Evolutionary conservation across 2,797 vertebrate species (phyloP), one percentile per base, ranked within the genome.

Genomic region (Gymnodraco acuticeps): DNA sequence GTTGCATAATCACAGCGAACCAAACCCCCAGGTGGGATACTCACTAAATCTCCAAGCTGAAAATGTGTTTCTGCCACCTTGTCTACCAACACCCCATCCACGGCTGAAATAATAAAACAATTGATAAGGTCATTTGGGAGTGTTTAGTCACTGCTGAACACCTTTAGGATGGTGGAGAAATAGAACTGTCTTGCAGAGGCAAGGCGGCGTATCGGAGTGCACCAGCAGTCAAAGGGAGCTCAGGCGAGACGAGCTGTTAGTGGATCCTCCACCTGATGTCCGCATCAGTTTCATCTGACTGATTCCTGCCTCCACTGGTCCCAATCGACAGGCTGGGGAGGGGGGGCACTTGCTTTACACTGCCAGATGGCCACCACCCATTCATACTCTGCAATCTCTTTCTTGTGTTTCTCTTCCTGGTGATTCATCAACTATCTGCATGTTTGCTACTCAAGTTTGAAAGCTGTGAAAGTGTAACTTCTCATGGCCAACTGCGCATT

Each of bases 241-340:
- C 83, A 93, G 82, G 87, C 87, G 92, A 94, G 92, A 91, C 94
- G 78, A 79, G 86, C 89, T 92, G 90, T 94, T 93, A 94, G 90
- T 92, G 92, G 91, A 92, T 93, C 89, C 88, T 93, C 87, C 92
- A 94, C 90, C 94, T 93, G 94, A 95, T 95, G 91, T 92, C 87
- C 92, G 52, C 92, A 93, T 96, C 94, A 91, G 93, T 95, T 93
- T 89, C 91, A 87, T 91, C 80, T 90, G 91, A 94, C 85, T 92
- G 94, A 88, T 83, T 92, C 81, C 90, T 91, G 92, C 90, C 92
- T 94, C 72, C 77, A 62, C 78, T 53, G 84, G 79, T 90, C 89
- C 90, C 87, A 80, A 84, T 86, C 85, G 85, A 88, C 80, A 72
- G 86, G 74, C 78, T 68, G 73, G 52, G 71, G 86, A 78, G 83